Percentiles rank a stretch among this genome's conserved stretches.
phyloP scores from a whole-genome alignment of 2,888 invertebrate genomes.

The Mimachlamys varia region DNA sequence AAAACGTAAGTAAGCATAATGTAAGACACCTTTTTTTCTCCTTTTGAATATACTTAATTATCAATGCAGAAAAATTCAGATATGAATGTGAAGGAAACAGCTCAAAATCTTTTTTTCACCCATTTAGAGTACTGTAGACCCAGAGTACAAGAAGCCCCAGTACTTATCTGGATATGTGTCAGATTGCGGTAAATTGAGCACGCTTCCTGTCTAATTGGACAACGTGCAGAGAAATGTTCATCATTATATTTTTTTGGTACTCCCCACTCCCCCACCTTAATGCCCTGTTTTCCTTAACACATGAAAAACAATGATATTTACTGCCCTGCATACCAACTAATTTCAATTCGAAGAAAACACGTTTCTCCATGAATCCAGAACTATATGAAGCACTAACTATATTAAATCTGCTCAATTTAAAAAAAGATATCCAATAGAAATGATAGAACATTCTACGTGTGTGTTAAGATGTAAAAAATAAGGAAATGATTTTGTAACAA shows the following conservation, averaged over 20 bases:
- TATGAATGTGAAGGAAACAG: background rate
- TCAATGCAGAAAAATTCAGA: no score
- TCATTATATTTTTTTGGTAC: background rate
- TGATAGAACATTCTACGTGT: background rate
- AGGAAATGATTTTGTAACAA: background rate
- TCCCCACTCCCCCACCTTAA: background rate
- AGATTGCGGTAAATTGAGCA: background rate
- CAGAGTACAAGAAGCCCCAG: background rate
- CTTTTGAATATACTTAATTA: no score
- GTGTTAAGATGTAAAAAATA: background rate
- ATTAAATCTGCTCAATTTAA: background rate
- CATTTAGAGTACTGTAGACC: background rate
- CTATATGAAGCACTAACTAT: background rate
- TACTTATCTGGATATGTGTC: background rate
- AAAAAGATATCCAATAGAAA: background rate
- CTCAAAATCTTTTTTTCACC: background rate
- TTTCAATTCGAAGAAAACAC: background rate
- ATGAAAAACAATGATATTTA: conserved; percentile 31
- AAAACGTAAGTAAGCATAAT: no score
- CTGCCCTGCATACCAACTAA: background rate
- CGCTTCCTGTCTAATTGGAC: conserved; percentile 9
- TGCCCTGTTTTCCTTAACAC: no score
- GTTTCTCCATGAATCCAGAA: background rate
- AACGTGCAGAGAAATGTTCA: background rate
- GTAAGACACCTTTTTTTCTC: no score